Evolutionary conservation across 2,888 invertebrate species (phyloP), one percentile per base, ranked within the genome.

Genomic region (Halocaridina rubra): DNA sequence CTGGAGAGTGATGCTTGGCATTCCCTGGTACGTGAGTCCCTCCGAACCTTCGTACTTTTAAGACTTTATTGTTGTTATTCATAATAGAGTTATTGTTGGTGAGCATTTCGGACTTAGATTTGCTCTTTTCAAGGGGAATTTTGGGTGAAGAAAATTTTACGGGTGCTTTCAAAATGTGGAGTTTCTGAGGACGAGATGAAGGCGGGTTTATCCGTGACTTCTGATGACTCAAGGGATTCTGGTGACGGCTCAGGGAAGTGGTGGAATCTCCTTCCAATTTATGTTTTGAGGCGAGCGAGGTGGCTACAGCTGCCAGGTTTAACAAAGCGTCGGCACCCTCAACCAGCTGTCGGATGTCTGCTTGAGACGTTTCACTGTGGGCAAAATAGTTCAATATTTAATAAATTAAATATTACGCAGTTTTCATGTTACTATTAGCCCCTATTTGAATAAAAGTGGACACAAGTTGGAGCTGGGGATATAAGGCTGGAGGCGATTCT

Each of bases 281-380:
- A 29, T 71, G 76, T 76, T 78, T 75, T 19, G 87, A 81, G 46
- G 84, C 81, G 19, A 86, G 77, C 5, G 88, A 84, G 19, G 92
- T 92, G 46, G 90, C 91, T 57, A 93, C 93, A 5, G 95, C 95
- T 0, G 95, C 95, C 81, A 96, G 92, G 90, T 95, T 95, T 67
- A 96, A 91, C 87, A 96, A 91, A 0, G 95, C 95, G 89, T 95
- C 95, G 0, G 95, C 95, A 84, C 95, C 95, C 90, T 95, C 95
- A 61, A 94, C 94, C 88, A 95, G 94, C 89, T 94, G 94, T 88
- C 94, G 92, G 29, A 86, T 81, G 61, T 84, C 88, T 57, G 85
- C 85, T 39, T 87, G 84, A 13, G 80, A 82, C 10, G 75, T 71
- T n/a, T 84, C 84, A 53, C 86, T 84, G 84, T 13, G 29, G 64